Conservation (phyloP, 2,888 invertebrate genomes). For the Orchestes rusci region DNA sequence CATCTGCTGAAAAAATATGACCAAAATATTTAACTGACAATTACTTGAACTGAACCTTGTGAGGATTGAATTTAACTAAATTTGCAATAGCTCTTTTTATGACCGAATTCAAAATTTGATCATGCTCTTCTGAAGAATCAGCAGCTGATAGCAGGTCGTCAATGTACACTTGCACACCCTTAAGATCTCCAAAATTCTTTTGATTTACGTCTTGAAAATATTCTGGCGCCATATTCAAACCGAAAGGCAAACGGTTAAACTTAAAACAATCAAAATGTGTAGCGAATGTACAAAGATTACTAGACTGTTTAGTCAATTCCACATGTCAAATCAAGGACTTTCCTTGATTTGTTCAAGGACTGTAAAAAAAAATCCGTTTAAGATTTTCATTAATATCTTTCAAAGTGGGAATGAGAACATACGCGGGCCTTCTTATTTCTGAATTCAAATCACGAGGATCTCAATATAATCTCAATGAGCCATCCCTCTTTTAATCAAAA, state of each 20-base stretch:
- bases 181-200: constrained; percentile 1
- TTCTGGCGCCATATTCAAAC: constrained; percentile 2
- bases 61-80: not conserved
- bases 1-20: not conserved
- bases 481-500: not conserved
- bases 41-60: not conserved
- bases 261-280: not conserved
- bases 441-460: no score
- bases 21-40: not conserved
- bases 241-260: constrained; percentile 3
- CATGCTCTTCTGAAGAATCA: constrained; percentile 1
- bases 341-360: no score
- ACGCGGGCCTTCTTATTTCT: no score
- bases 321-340: not conserved
- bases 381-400: no score
- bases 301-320: not conserved
- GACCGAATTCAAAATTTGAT: constrained; percentile 1
- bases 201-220: constrained; percentile 1
- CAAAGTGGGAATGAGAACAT: no score
- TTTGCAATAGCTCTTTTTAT: not conserved
- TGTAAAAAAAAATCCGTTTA: no score
- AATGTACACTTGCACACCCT: constrained; percentile 3
- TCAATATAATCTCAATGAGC: not conserved
- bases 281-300: not conserved
- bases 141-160: constrained; percentile 1